Evolutionary conservation across 2,113 vertebrate genomes (phyloP), one percentile per base, ranked within the genome.

Genomic region (Smithornis capensis): DNA sequence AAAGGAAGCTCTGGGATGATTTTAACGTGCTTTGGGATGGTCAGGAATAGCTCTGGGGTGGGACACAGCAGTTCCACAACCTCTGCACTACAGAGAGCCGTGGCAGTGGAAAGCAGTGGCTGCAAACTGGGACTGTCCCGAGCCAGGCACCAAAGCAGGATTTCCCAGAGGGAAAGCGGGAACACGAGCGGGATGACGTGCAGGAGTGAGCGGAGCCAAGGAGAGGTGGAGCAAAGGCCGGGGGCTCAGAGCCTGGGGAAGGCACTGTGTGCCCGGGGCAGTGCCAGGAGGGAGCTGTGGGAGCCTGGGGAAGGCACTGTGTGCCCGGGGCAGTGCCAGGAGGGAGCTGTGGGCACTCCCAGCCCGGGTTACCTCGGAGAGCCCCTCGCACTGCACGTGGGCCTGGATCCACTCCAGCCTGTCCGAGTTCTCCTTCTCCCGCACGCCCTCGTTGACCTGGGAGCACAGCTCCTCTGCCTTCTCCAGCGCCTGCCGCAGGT

Each of bases 351-450:
- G 89, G 75, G 50, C 40, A 40, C 69, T 49, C 68, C 55, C 3
- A 63, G 50, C 22, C 9, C n/a, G 0, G 52, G 62, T 9, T 98
- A 99, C 99, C 99, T 99, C 99, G 0, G 99, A 99, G 38, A 99
- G 97, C 50, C 99, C 99, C 96, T 99, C 99, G 52, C 99, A 99
- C 96, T 99, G 99, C 71, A 99, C 99, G 1, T 99, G 99, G 64
- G 99, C 98, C 96, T 99, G 99, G 89, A 99, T 99, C 99, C 99
- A 99, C 98, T 99, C 99, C 95, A 99, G 98, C 42, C 99, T 98
- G 95, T 99, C 99, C 0, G 99, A 99, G 97, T 99, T 99, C 91
- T 99, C 99, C 97, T 99, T 99, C 97, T 99, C 99, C 3, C 99
- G 96, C 57, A 99, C 99, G 1, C 99, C 99, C 96, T 99, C 99